Base-by-base conservation (phyloP, 2,797 vertebrate species). In the Eulemur albifrons region DNA sequence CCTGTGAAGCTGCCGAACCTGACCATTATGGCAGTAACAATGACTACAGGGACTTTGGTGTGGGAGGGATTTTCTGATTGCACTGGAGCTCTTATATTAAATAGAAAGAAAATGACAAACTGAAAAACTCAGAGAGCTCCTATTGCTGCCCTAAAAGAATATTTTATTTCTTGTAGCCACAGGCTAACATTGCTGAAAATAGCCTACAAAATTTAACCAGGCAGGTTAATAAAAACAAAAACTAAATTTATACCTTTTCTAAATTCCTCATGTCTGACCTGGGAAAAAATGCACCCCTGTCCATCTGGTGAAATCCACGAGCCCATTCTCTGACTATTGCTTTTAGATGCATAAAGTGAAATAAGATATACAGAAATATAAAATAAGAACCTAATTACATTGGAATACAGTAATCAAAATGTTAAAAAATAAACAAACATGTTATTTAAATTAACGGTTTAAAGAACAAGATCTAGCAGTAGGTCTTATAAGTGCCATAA, bases 181-280 rank as follows among this genome's bases (percentile, higher is more conserved):
- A 67, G 63, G 52, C 35, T 83, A 84, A 59, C 23, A 69, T 14
- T 90, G 32, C n/a, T 95, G 43, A 92, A 95, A 92, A 72, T 83
- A 23, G 82, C 76, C 70, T 69, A 21, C 1, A 95, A 83, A 92
- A 73, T 57, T 70, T 92, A 92, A 75, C 32, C 69, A 54, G 75
- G 10, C 45, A 69, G 43, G 17, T 52, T 75, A 83, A 61, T 95
- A 63, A 82, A 1, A 92, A 76, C 17, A 95, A 67, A 95, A 54
- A 18, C 87, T 89, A 76, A 95, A 84, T 90, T 50, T 13, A 14
- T 54, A 35, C 2, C 2, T 76, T 87, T 87, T 69, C 23, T 23
- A 83, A 52, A n/a, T 88, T 6, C 10, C 15, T 91, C 54, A 15
- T 21, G 0, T 84, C 30, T 87, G 45, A 85, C 38, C 32, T 69